Base-by-base conservation (phyloP, 2,888 invertebrate species). In the Myopa testacea region DNA sequence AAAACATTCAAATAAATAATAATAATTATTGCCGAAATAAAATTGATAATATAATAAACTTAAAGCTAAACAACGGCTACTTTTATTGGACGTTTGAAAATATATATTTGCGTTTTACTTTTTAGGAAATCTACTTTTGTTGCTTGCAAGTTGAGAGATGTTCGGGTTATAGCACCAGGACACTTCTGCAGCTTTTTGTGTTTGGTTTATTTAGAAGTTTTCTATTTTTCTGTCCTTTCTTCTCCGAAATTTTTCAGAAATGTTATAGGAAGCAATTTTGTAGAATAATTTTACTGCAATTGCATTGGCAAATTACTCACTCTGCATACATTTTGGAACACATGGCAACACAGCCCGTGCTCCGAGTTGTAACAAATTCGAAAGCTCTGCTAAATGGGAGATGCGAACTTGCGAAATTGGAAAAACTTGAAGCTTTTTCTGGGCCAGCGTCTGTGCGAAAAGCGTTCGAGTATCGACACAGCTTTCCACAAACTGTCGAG, bases 91-190 rank as follows among this genome's bases (percentile, higher is more conserved):
- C 81, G 82, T 82, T 81, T 78, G 37, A 73, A 78, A 38, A 45
- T 75, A 68, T 80, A 38, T 62, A 10, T 26, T 26, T 62, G 5
- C 12, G 8, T 62, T 26, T 62, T 26, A 34, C 12, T 65, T 65
- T 65, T 70, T 69, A 75, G 77, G 72, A 78, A 45, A 77, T 62
- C n/a, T 68, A 55, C 77, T 52, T 77, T 81, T 75, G 34, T 77
- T 73, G 75, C 76, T 69, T 77, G 80, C 79, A 74, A 79, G 78
- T 80, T 83, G 83, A 84, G 81, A 83, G 80, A 58, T 26, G 78
- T 80, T 81, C 80, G 85, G 85, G 85, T 85, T 84, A 34, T 87
- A 88, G 88, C 88, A 88, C 88, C 88, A 88, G 88, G 88, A 88
- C 86, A 88, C 88, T 87, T 76, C 62, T 87, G 84, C 86, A 86